Evolutionary conservation across 2,113 vertebrate genomes (phyloP), one percentile per base, ranked within the genome.

Genomic region (Tyto alba): DNA sequence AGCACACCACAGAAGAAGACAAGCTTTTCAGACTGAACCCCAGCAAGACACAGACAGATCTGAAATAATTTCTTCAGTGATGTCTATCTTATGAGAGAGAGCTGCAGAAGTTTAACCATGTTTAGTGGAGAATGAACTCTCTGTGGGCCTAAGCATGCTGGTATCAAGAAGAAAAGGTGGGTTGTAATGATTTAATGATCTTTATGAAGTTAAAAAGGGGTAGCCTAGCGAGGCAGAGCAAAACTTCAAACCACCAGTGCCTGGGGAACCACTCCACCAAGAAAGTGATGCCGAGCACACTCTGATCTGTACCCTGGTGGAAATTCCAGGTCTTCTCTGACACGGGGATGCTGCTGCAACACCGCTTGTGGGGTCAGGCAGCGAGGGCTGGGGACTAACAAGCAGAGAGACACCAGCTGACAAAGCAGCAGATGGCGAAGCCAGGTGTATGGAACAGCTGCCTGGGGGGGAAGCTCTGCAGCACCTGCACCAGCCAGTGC

Each of bases 341-440:
- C 34, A 75, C 41, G 0, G 6, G 68, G 32, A 66, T n/a, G 29
- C 18, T 86, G 84, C 47, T 74, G 68, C 30, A 69, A 29, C 18
- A 84, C 13, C 1, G 12, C 34, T 77, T 1, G 0, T 16, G 60
- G n/a, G 41, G 56, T 34, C 32, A 32, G 29, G 56, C 5, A 45
- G 67, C 27, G 53, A 86, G 50, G 53, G 25, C 52, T 78, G 30
- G 4, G 34, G 41, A 87, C 66, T 59, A 94, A 48, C 7, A 29
- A 59, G 48, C 26, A 43, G 48, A 47, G 30, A 16, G 26, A 45
- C 43, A 72, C 10, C 8, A 20, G 40, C 57, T 81, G 53, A 67
- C 38, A 60, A 59, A 48, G 74, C 34, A 72, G 47, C 78, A 85
- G 57, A 79, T 25, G 32, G 69, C 50, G 52, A 74, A 71, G 43